Conservation (phyloP, 2,113 vertebrate genomes). For the Elanus axillaris region DNA sequence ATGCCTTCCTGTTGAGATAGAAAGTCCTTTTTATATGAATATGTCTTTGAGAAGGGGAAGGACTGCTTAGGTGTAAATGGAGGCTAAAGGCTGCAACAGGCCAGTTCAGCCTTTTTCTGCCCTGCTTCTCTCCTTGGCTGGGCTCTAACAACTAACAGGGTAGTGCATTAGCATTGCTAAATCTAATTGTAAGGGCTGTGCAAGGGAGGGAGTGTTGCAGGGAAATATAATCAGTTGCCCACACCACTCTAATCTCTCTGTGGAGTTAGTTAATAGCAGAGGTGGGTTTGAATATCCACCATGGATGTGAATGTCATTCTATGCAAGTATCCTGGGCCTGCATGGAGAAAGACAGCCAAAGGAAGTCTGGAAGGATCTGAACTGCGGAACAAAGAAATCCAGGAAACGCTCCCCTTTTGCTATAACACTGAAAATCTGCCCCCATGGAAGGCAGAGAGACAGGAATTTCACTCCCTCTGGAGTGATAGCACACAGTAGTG, state of each 20-base stretch:
- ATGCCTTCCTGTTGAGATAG: not conserved
- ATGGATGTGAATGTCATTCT: rapidly evolving
- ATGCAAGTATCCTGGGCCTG: not conserved
- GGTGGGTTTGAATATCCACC: not conserved
- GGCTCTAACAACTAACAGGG: not conserved
- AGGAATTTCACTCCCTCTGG: not conserved
- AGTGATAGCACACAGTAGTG: rapidly evolving
- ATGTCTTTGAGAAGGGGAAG: rapidly evolving
- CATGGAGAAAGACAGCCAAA: not conserved
- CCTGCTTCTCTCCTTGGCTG: not conserved
- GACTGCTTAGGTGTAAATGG: not conserved
- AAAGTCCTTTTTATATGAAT: not conserved
- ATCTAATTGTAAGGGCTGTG: not conserved
- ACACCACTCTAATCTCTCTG: not conserved
- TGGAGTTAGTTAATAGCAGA: not conserved
- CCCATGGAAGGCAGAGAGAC: rapidly evolving
- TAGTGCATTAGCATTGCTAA: not conserved
- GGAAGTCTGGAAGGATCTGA: not conserved
- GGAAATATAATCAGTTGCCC: not conserved
- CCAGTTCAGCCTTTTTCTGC: not conserved
- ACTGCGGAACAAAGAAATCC: too few species aligned
- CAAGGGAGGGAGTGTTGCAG: too few species aligned
- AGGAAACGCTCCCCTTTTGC: not conserved
- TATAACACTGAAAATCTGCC: not conserved
- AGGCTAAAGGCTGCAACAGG: not conserved